phyloP scores from a whole-genome alignment of 2,888 invertebrate genomes.

The Candidula unifasciata region DNA sequence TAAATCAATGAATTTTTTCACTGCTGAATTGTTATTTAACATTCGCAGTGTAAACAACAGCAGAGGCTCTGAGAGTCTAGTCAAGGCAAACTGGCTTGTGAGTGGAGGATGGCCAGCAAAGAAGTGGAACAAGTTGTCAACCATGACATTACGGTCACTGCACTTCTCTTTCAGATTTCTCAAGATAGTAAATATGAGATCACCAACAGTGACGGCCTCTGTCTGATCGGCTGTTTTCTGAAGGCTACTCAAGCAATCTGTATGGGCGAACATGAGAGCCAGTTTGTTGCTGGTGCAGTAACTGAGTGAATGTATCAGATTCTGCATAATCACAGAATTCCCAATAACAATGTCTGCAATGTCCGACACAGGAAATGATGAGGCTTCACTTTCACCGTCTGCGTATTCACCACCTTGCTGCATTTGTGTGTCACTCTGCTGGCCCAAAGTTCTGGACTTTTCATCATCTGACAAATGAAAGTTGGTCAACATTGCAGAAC shows the following conservation, averaged over 20 bases:
- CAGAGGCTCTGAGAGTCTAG: constrained; percentile 89
- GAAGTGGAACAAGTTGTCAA: constrained; percentile 87
- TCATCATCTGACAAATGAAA: constrained; percentile 76
- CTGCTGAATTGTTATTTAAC: constrained; percentile 86
- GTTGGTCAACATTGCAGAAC: constrained; percentile 34
- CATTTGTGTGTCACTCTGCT: constrained; percentile 20
- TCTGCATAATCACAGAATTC: constrained; percentile 86
- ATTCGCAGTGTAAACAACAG: constrained; percentile 89
- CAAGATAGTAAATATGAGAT: constrained; percentile 91
- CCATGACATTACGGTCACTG: constrained; percentile 86
- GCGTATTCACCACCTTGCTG: constrained; percentile 38
- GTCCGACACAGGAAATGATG: constrained; percentile 29
- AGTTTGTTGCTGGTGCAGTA: constrained; percentile 86
- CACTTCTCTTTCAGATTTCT: constrained; percentile 87
- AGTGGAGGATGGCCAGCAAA: constrained; percentile 77
- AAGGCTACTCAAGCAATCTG: constrained; percentile 70
- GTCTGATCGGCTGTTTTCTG: constrained; percentile 56
- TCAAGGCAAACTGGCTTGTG: constrained; percentile 68
- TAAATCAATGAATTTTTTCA: constrained; percentile 86
- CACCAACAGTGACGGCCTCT: constrained; percentile 86
- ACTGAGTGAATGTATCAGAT: constrained; percentile 88
- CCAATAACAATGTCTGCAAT: constrained; percentile 74
- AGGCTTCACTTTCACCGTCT: constrained; percentile 5
- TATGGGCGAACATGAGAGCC: constrained; percentile 83
- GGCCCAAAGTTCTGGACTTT: constrained; percentile 61